Conservation (phyloP, 2,113 vertebrate species). For the Cyphomyrus discorhynchus region DNA sequence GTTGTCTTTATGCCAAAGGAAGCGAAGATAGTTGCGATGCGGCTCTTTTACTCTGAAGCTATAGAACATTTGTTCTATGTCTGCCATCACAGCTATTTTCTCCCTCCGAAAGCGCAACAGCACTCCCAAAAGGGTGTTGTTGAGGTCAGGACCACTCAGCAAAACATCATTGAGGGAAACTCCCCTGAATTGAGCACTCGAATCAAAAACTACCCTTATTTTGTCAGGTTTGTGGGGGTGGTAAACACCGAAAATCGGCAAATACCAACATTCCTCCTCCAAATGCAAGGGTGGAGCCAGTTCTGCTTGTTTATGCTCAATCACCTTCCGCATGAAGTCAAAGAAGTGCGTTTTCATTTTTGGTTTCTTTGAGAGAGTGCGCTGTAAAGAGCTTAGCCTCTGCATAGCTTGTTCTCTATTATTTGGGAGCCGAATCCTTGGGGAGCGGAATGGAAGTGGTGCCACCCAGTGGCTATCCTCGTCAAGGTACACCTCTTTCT, state of each 20-base stretch:
- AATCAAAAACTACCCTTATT: not conserved
- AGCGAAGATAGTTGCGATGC: not conserved
- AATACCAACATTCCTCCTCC: constrained; percentile 21
- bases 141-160: not conserved
- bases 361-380: too few species aligned
- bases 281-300: constrained; percentile 3
- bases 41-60: not conserved
- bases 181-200: not conserved
- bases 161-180: not conserved
- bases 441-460: too few species aligned
- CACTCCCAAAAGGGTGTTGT: not conserved
- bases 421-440: too few species aligned
- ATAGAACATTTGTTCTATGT: not conserved
- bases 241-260: constrained; percentile 23
- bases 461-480: too few species aligned
- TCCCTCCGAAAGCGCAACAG: not conserved
- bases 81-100: not conserved
- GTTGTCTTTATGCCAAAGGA: not conserved
- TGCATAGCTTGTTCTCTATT: too few species aligned
- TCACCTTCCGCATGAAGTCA: constrained; percentile 21
- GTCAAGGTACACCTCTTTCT: too few species aligned
- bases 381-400: too few species aligned
- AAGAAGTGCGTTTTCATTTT: not conserved
- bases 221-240: not conserved
- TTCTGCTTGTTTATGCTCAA: constrained; percentile 20